Base-by-base conservation (phyloP, 2,888 invertebrate genomes). In the Thysanoteuthis rhombus region DNA sequence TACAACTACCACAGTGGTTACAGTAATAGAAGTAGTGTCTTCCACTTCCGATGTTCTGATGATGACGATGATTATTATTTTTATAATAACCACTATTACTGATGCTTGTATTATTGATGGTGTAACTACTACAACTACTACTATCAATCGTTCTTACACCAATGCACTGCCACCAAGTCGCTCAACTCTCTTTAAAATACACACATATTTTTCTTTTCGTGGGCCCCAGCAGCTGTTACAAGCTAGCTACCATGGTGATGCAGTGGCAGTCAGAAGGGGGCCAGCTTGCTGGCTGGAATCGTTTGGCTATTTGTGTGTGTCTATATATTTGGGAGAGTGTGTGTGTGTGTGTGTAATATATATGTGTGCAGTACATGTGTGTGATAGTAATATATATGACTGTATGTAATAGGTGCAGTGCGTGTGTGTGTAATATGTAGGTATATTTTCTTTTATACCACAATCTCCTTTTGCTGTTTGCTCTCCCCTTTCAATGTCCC, bases 161-260 rank as follows among this genome's bases (percentile, higher is more conserved):
- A 75, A n/a, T 75, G 75, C 75, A 75, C 16, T 36, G 36, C 75
- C 75, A 75, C n/a, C n/a, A 75, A 75, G 16, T n/a, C n/a, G 19
- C 75, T 75, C 75, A 75, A 75, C n/a, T 75, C 75, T 75, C n/a
- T 75, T 75, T 75, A 75, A 75, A n/a, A 75, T 75, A 75, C n/a
- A 75, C 75, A 75, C 75, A n/a, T n/a, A 75, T 75, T 75, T 75
- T 75, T 75, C 75, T 75, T 75, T 75, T 75, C 1, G n/a, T 75
- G 75, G 75, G 75, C n/a, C 75, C 75, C n/a, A 75, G 75, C 75
- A 75, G 75, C 75, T 75, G 75, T 75, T 75, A 75, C 75, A 75
- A 75, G 75, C 75, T 75, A 75, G 75, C 75, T 75, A 75, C 75
- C 75, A 75, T 75, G 75, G 75, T 75, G 75, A 75, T 75, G 36